Evolutionary conservation across 2,888 invertebrate species (phyloP), one percentile per base, ranked within the genome.

Genomic region (Lissonota sp.): DNA sequence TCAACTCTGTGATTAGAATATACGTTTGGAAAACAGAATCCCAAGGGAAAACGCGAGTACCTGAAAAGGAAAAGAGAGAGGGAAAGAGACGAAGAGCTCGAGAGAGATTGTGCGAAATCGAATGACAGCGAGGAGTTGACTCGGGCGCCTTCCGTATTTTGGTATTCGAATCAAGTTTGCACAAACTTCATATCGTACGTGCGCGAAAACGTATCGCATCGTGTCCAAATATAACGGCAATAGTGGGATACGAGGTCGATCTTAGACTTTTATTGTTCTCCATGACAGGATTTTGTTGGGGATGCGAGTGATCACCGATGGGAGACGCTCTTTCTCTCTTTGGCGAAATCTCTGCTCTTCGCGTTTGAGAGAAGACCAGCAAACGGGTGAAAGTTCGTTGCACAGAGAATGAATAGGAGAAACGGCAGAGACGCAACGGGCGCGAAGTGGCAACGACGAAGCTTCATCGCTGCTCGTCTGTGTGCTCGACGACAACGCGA

Each of bases 361-460:
- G 64, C 51, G 55, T 53, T 60, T 58, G 70, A 39, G 62, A 4
- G 46, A 40, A 46, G 57, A 74, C 42, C 66, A 26, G 49, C 75
- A 46, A 77, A 64, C 69, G 64, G 39, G 60, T 57, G 49, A 77
- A 77, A 80, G 77, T 80, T 77, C 73, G 80, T 77, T 51, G 73
- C 53, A 55, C 73, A 73, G 63, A 57, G 40, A 69, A 77, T 76
- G 80, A 80, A 73, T 73, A 53, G 40, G 16, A 69, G 58, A 40
- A 40, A 16, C 26, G 16, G 10, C 12, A 53, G 10, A 73, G 55
- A 39, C 53, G 62, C 60, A 55, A 72, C 55, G 60, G n/a, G 57
- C 63, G 67, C 71, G 67, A 62, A 26, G 44, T 44, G 69, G 51
- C 40, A 42, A 16, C 58, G 77, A 62, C 42, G 39, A 55, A 72